These are phyloP conservation scores for Muscicapa adusta DNA, from an alignment of 2,113 vertebrate species.

Conservation along the genomic window DNA sequence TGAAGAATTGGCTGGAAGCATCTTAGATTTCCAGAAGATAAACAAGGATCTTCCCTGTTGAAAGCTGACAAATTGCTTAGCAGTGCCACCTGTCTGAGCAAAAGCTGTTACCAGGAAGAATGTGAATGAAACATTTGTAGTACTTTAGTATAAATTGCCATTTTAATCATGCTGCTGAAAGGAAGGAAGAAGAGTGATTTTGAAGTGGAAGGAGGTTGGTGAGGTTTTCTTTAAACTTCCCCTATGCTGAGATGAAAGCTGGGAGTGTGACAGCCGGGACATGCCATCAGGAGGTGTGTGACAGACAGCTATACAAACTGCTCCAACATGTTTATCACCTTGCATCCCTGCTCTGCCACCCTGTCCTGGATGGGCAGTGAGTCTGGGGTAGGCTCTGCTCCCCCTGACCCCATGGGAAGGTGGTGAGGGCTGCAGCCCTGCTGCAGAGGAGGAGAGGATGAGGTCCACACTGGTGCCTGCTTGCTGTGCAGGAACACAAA, in stretches of 20 bases:
- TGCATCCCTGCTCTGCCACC: background rate
- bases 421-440: background rate
- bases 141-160: background rate
- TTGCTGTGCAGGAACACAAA: background rate
- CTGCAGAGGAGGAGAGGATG: background rate
- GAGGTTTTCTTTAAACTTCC: background rate
- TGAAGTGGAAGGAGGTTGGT: fast-evolving
- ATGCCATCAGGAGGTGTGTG: background rate
- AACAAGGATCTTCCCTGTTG: background rate
- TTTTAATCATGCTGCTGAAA: background rate
- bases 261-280: background rate
- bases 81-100: background rate
- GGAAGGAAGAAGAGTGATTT: background rate
- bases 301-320: background rate
- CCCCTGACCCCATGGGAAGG: background rate
- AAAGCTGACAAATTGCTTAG: background rate
- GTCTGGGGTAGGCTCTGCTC: background rate
- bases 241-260: background rate
- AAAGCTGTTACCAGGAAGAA: background rate
- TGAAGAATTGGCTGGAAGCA: background rate
- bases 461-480: background rate
- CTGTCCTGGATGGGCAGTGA: background rate
- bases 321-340: fast-evolving
- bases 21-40: background rate
- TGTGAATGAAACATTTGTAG: background rate